A percentile compares a stretch with the other conserved stretches of the same genome.
Conservation (phyloP, 2,797 vertebrate species). For the Myripristis murdjan region DNA sequence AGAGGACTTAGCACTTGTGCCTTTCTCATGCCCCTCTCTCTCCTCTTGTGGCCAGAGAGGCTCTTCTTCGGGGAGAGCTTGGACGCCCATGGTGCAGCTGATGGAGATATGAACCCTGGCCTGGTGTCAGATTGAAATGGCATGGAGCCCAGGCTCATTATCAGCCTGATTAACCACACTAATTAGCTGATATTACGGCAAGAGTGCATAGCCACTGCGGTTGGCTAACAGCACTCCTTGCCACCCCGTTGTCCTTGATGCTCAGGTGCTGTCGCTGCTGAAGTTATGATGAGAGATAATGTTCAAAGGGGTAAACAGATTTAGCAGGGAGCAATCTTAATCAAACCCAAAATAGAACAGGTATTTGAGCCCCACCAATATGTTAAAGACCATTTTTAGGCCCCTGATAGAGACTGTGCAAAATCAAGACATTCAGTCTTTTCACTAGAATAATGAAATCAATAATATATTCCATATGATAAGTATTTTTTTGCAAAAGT, state of each 20-base stretch:
- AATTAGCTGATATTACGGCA: slow-evolving; percentile 85
- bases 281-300: slow-evolving; percentile 39
- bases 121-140: slow-evolving; percentile 79
- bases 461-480: slow-evolving; percentile 7
- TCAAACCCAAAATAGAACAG: slow-evolving; percentile 7
- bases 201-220: slow-evolving; percentile 41
- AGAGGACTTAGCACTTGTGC: slow-evolving; percentile 2
- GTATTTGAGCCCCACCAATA: not conserved
- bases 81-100: slow-evolving; percentile 27
- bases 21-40: slow-evolving; percentile 11
- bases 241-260: slow-evolving; percentile 49
- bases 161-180: slow-evolving; percentile 86
- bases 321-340: not conserved
- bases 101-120: slow-evolving; percentile 66
- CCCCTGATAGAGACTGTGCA: slow-evolving; percentile 31
- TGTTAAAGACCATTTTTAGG: not conserved
- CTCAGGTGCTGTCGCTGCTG: slow-evolving; percentile 59
- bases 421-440: no score
- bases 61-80: slow-evolving; percentile 34
- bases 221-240: slow-evolving; percentile 35
- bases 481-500: not conserved
- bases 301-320: slow-evolving; percentile 11
- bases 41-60: slow-evolving; percentile 23
- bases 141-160: slow-evolving; percentile 80
- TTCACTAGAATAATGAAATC: slow-evolving; percentile 11